Base-by-base conservation (phyloP, 2,113 vertebrate species). In the Speoplatyrhinus poulsoni region DNA sequence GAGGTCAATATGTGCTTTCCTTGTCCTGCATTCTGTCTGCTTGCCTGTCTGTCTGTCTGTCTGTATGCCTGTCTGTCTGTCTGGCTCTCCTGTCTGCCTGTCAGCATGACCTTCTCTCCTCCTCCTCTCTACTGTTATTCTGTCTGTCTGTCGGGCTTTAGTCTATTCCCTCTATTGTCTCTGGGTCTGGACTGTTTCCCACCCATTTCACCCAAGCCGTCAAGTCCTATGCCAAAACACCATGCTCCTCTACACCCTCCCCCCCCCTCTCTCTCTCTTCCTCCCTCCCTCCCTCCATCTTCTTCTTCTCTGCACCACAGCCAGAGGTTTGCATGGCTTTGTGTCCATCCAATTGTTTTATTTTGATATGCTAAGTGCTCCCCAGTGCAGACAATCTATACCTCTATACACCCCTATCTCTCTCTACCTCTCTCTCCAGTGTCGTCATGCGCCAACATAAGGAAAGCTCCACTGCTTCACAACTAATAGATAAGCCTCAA, bases 41-140 rank as follows among this genome's bases (percentile, higher is more conserved):
- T 49, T 67, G 19, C 59, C 68, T 57, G n/a, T n/a, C 53, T 17
- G 53, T n/a, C 53, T 55, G 63, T 67, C 73, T 50, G 69, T 52
- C 36, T 55, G 63, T 67, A 71, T 50, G 69, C 52, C 32, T 84
- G 83, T 84, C 86, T 81, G 85, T 82, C 75, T 76, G 79, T 70
- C 72, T 76, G 79, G 68, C 72, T 50, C 49, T 19, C 19, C 19
- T 19, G 19, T 19, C 19, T 19, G 19, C 19, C 19, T 19, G 19
- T 19, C 19, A 19, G 19, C 19, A 19, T 49, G 48, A 67, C 87
- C 66, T 63, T 68, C 62, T 26, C 60, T 46, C 60, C 52, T 65
- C 36, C 13, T 19, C 2, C 41, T 61, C 13, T 4, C 56, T 26
- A 6, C 56, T n/a, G 9, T 32, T 62, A 15, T 48, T 48, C 32